Conservation (phyloP, 2,888 invertebrate species). For the Cremastobaeus sp. region DNA sequence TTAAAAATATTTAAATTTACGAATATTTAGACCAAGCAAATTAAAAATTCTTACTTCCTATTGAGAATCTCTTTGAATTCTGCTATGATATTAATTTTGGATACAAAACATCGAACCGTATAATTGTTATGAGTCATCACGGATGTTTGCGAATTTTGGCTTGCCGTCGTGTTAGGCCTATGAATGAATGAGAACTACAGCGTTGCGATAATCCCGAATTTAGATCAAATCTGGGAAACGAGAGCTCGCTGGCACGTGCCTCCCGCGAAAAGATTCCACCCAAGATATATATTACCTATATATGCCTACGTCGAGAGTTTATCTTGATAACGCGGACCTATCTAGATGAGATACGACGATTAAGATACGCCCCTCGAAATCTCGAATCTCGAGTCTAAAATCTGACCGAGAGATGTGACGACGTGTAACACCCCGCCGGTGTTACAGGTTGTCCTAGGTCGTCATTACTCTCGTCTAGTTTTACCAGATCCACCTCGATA, state of each 20-base stretch:
- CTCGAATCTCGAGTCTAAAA: slow-evolving; percentile 74
- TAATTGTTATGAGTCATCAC: too few species aligned
- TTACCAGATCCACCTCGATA: slow-evolving; percentile 27
- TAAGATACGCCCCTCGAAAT: slow-evolving; percentile 75
- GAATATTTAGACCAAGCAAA: too few species aligned
- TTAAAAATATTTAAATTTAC: too few species aligned
- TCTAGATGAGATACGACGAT: slow-evolving; percentile 77
- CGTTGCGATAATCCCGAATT: slow-evolving; percentile 69
- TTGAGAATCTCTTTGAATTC: too few species aligned
- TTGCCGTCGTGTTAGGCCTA: slow-evolving; percentile 27
- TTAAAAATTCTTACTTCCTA: too few species aligned
- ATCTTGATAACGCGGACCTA: slow-evolving; percentile 74
- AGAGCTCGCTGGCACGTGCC: slow-evolving; percentile 67
- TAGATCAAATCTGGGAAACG: slow-evolving; percentile 71
- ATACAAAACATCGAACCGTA: too few species aligned
- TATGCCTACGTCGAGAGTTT: slow-evolving; percentile 65
- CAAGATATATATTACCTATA: slow-evolving; percentile 63
- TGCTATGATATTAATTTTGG: too few species aligned
- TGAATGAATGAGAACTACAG: slow-evolving; percentile 42
- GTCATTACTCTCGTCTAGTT: slow-evolving; percentile 43
- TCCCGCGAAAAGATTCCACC: slow-evolving; percentile 69
- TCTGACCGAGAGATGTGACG: slow-evolving; percentile 70
- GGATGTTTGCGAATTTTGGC: slow-evolving; percentile 46
- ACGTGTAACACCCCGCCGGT: slow-evolving; percentile 57
- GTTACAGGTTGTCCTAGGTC: slow-evolving; percentile 73